Percentiles rank a stretch among this genome's conserved stretches.
Conservation (phyloP, 2,113 vertebrate genomes). For the Nesogale talazaci region DNA sequence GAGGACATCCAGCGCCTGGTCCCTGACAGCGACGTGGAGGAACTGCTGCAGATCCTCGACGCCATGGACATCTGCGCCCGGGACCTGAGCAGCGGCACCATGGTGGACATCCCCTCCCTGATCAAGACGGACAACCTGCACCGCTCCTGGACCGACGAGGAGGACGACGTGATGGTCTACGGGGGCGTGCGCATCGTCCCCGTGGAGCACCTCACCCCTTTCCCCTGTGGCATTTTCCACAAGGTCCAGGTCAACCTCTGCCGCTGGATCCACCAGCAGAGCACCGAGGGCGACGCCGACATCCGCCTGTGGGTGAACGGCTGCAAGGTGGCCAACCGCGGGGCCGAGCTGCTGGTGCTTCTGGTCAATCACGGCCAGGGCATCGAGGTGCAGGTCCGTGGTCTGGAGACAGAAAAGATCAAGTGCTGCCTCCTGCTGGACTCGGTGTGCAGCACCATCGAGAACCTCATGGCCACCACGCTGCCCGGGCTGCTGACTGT, state of each 20-base stretch:
- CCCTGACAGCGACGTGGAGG: slow-evolving; percentile 95
- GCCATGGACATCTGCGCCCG: slow-evolving; percentile 98
- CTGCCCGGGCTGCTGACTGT: slow-evolving; percentile 94
- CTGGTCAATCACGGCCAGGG: slow-evolving; percentile 99
- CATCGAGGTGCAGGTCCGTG: slow-evolving; percentile 95
- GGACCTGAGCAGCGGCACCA: slow-evolving; percentile 92
- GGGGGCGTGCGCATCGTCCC: slow-evolving; percentile 96
- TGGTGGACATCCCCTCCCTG: slow-evolving; percentile 97
- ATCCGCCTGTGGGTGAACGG: slow-evolving; percentile 97
- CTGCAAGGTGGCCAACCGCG: slow-evolving; percentile 91
- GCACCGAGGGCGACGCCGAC: slow-evolving; percentile 91
- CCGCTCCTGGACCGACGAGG: slow-evolving; percentile 97
- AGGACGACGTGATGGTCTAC: slow-evolving; percentile 93
- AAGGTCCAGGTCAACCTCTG: slow-evolving; percentile 99
- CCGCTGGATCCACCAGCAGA: slow-evolving; percentile 97
- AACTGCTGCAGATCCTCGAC: slow-evolving; percentile 96
- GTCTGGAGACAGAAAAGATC: slow-evolving; percentile 91
- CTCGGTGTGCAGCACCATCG: slow-evolving; percentile 94
- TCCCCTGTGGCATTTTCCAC: slow-evolving; percentile 98
- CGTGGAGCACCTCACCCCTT: slow-evolving; percentile 95
- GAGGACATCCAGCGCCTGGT: slow-evolving; percentile 96
- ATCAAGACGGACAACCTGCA: slow-evolving; percentile 96
- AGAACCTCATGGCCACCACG: slow-evolving; percentile 94
- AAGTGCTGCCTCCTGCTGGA: slow-evolving; percentile 96
- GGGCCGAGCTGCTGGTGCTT: slow-evolving; percentile 94